Evolutionary conservation across 2,888 invertebrate species (phyloP), one percentile per base, ranked within the genome.

Genomic region (Taenaris catops): DNA sequence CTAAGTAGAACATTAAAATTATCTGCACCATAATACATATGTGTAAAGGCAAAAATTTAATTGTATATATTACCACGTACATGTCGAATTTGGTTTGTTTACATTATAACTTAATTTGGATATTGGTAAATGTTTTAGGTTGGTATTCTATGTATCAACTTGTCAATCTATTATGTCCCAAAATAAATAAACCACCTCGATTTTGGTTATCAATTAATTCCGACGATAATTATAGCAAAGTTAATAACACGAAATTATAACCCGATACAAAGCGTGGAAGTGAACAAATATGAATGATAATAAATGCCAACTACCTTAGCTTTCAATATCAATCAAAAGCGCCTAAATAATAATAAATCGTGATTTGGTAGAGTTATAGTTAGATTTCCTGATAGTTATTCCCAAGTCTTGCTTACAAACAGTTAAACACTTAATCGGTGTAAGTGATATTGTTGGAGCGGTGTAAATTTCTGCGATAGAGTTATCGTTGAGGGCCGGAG

Each of bases 391-490:
- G 21, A 21, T 23, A 14, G 29, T 21, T 14, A 10, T 14, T 31
- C 14, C 14, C 14, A 3, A 14, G 14, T 16, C 23, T 31, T 16
- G 16, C 12, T 18, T 10, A 10, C 18, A 25, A 21, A 19, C 8
- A 20, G 16, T 7, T 9, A 31, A 34, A 26, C 31, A 6, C 32
- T 29, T 35, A 40, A 72, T 71, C 66, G 59, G 51, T 57, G 70
- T 72, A 73, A 75, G 65, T 63, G 69, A 74, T 74, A 71, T 65
- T 55, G 61, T 56, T 61, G 56, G 68, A 64, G 59, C 65, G 68
- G 74, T 76, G 83, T 74, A 72, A 80, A 78, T 74, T 75, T 80
- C 73, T 69, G 80, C 78, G 72, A 73, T 66, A 69, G 64, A 71
- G 61, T 61, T 59, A 65, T 62, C 60, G 63, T 59, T 53, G 65